Percentiles rank a stretch among this genome's conserved stretches.
Conservation (phyloP, 2,797 vertebrate species). For the Neomorphus geoffroyi region DNA sequence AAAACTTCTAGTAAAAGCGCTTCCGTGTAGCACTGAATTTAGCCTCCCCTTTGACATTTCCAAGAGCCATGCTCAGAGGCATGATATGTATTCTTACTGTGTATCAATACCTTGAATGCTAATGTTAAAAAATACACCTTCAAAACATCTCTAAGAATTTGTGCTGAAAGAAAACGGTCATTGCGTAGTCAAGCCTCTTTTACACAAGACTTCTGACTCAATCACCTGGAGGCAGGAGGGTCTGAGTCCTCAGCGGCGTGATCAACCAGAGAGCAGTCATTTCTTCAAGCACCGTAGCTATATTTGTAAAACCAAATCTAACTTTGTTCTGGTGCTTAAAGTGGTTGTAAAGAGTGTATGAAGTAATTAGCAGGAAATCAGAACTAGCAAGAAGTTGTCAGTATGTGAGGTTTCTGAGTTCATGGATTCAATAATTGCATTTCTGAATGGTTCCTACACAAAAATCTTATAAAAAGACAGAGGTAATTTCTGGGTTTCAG, state of each 20-base stretch:
- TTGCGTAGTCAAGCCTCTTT: background rate
- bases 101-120: background rate
- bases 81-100: background rate
- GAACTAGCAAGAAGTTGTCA: background rate
- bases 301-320: background rate
- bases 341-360: background rate
- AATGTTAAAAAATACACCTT: background rate
- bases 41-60: background rate
- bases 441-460: background rate
- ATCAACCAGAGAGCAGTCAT: background rate
- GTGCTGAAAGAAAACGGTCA: background rate
- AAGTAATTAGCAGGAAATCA: background rate
- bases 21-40: background rate
- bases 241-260: background rate
- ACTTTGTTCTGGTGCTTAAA: background rate
- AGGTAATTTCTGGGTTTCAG: background rate
- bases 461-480: background rate
- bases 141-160: background rate
- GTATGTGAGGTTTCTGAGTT: background rate
- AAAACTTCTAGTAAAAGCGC: background rate
- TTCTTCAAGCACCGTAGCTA: background rate
- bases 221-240: background rate
- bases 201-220: background rate
- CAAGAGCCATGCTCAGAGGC: background rate
- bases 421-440: background rate